Percentiles rank a stretch among this genome's conserved stretches.
Evolutionary conservation across 23 tunicate species (phyloP).

Genomic region (Trididemnum clinides): DNA sequence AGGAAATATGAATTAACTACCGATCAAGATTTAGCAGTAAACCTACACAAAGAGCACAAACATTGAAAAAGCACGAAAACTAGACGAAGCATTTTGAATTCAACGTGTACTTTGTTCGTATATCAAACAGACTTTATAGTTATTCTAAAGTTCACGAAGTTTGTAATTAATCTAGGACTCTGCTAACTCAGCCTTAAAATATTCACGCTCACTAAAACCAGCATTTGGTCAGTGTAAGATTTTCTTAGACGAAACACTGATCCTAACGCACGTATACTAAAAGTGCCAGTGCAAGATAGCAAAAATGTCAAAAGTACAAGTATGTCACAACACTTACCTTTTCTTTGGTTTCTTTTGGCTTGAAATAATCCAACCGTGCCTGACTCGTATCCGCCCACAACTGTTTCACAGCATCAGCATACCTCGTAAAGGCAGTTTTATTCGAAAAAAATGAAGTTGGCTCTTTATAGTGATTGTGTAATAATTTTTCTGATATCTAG

Average conservation of each 20-base stretch:
- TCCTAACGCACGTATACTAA: too few species aligned
- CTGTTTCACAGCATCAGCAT: constrained; percentile 11
- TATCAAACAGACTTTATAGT: not conserved
- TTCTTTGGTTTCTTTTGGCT: constrained; percentile 27
- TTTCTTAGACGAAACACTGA: too few species aligned
- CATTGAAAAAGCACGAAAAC: not conserved
- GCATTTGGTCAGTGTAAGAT: not conserved
- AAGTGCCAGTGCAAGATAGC: too few species aligned
- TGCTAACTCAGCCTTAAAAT: too few species aligned
- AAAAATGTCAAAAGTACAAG: too few species aligned
- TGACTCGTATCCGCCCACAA: constrained; percentile 45
- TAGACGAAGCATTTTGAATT: not conserved
- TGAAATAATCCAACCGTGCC: constrained; percentile 23
- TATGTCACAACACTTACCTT: too few species aligned
- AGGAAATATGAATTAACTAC: not conserved
- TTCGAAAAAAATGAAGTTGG: constrained; percentile 9
- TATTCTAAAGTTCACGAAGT: not conserved
- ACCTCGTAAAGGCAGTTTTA: not conserved
- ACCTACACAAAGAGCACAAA: not conserved
- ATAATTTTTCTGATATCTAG: constrained; percentile 75
- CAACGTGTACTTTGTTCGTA: not conserved
- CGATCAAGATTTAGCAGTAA: not conserved
- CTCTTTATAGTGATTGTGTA: constrained; percentile 68
- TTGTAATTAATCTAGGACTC: too few species aligned
- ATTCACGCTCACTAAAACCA: not conserved